Conservation (phyloP, 2,797 vertebrate species). For the Toxotes lorentzi region DNA sequence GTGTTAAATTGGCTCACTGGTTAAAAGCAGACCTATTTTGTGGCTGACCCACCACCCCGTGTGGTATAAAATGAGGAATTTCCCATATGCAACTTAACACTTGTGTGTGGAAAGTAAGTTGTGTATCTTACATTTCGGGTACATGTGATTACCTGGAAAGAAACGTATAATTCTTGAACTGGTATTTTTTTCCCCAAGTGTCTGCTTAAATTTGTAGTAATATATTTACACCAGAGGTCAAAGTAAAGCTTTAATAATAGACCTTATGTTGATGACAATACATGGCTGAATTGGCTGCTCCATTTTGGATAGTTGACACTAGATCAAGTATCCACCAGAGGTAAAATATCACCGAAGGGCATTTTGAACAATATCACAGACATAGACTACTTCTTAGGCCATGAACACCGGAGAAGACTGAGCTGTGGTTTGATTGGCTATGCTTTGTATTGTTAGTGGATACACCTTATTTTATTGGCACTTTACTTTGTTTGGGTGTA, state of each 20-base stretch:
- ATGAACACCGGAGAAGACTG: too few species aligned
- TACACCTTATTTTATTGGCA: too few species aligned
- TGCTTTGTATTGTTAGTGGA: too few species aligned
- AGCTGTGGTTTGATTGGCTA: too few species aligned
- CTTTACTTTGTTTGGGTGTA: not conserved
- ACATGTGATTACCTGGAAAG: not conserved
- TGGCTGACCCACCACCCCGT: not conserved
- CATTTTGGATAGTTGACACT: not conserved
- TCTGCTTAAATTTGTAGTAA: not conserved
- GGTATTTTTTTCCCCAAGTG: not conserved
- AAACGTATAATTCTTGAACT: not conserved
- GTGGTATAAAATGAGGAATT: not conserved
- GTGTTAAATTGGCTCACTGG: not conserved
- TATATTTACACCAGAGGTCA: not conserved
- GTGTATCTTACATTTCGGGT: too few species aligned
- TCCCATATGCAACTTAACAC: not conserved
- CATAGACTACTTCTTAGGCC: too few species aligned
- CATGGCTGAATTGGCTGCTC: not conserved
- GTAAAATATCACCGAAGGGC: too few species aligned
- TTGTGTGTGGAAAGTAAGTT: not conserved
- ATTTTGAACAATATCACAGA: too few species aligned
- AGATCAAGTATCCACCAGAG: not conserved
- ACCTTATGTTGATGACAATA: not conserved
- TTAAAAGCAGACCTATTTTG: not conserved
- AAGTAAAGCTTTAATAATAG: not conserved